These are phyloP conservation scores for Drosophila nannoptera DNA, from an alignment of 1,140 invertebrate species.

Conservation along the genomic window DNA sequence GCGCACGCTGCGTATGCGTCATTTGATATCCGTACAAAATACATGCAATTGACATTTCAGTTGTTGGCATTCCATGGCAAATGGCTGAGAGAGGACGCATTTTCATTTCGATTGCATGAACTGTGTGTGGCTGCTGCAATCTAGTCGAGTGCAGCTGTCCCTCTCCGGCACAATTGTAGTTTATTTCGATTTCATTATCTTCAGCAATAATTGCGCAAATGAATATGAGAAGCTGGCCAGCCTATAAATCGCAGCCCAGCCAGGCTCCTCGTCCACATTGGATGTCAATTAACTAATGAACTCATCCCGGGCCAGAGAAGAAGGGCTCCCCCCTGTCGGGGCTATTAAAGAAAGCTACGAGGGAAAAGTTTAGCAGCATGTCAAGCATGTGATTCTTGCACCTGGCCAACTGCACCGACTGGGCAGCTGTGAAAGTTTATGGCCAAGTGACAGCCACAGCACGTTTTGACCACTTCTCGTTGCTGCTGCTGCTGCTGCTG, in stretches of 20 bases:
- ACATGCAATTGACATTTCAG: constrained; percentile 42
- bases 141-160: neutral
- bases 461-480: constrained; percentile 26
- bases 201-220: too few species aligned
- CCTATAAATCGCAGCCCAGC: neutral
- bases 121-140: constrained; percentile 5
- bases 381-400: constrained; percentile 56
- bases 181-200: too few species aligned
- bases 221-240: too few species aligned
- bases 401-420: constrained; percentile 42
- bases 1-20: constrained; percentile 42
- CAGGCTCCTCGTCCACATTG: neutral
- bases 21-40: constrained; percentile 46
- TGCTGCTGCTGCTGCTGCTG: constrained; percentile 25
- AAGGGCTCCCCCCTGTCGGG: neutral
- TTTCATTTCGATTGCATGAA: constrained; percentile 10
- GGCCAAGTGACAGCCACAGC: constrained; percentile 43
- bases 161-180: too few species aligned
- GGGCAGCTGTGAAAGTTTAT: constrained; percentile 46
- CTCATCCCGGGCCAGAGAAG: constrained; percentile 13
- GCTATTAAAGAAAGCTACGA: neutral
- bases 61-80: constrained; percentile 13
- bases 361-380: constrained; percentile 14
- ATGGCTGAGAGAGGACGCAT: constrained; percentile 9
- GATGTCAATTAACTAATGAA: constrained; percentile 16